A percentile compares a stretch with the other conserved stretches of the same genome.
phyloP scores from a whole-genome alignment of 2,888 invertebrate species.

The Epinotia nisella region DNA sequence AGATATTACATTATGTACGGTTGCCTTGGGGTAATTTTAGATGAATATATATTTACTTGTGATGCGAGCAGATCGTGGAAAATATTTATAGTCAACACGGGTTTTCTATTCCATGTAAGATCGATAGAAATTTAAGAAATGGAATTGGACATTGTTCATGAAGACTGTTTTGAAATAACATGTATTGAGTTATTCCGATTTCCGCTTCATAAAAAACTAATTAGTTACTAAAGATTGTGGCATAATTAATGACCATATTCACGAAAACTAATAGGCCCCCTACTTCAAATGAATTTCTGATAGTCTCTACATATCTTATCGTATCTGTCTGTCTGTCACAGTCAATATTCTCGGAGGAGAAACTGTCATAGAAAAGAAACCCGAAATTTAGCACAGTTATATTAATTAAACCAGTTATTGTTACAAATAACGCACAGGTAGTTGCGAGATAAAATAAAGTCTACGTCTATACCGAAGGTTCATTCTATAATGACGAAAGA shows the following conservation, averaged over 20 bases:
- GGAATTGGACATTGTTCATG: background rate
- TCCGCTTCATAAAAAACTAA: too few species aligned
- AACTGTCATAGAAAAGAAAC: background rate
- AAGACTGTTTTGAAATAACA: background rate
- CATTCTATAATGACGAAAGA: too few species aligned
- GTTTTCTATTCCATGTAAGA: background rate
- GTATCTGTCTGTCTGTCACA: background rate
- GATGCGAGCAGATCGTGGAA: slow-evolving; percentile 56
- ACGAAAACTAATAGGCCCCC: too few species aligned
- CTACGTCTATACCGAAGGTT: too few species aligned
- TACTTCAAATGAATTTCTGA: too few species aligned
- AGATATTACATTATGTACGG: slow-evolving; percentile 70
- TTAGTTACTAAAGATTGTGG: too few species aligned
- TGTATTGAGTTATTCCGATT: too few species aligned
- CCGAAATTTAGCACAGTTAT: too few species aligned
- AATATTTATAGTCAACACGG: slow-evolving; percentile 53
- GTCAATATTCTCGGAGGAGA: background rate
- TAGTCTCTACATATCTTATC: background rate
- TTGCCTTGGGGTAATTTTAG: slow-evolving; percentile 77
- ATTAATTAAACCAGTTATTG: too few species aligned
- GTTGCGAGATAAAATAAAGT: too few species aligned
- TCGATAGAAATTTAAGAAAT: background rate
- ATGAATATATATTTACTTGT: slow-evolving; percentile 63
- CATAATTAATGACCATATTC: too few species aligned
- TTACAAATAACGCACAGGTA: too few species aligned